A percentile compares a stretch with the other conserved stretches of the same genome.
Conservation (phyloP, 2,797 vertebrate genomes). For the Phylloscopus collybita region DNA sequence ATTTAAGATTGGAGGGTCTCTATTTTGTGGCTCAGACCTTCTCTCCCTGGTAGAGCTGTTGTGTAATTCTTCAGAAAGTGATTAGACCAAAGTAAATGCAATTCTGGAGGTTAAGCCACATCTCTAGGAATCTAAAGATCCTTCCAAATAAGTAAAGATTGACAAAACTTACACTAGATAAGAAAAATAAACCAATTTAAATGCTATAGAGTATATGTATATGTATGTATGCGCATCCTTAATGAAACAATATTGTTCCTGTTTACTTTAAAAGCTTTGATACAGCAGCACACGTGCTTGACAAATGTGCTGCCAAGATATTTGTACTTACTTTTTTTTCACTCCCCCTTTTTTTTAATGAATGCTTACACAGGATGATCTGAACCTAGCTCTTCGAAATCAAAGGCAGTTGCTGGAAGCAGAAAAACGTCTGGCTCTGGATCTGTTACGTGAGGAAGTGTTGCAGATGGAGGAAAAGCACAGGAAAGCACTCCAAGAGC, state of each 20-base stretch:
- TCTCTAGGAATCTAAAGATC: neutral
- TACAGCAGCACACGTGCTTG: neutral
- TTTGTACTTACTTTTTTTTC: neutral
- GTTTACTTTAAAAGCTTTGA: neutral
- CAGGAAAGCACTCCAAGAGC: conserved; percentile 76
- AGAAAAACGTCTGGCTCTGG: conserved; percentile 62
- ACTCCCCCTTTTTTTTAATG: neutral
- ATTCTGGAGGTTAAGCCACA: neutral
- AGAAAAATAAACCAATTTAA: neutral
- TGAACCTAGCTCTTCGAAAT: conserved; percentile 52
- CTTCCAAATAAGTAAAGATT: neutral
- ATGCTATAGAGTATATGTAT: accelerated
- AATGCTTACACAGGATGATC: conserved; percentile 46
- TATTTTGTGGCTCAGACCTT: neutral
- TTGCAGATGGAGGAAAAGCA: conserved; percentile 84
- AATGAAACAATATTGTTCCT: neutral
- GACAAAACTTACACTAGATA: neutral
- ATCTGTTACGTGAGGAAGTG: conserved; percentile 74
- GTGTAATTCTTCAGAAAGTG: neutral
- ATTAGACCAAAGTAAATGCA: neutral
- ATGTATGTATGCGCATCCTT: neutral
- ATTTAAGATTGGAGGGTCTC: neutral
- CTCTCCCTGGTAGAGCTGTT: neutral
- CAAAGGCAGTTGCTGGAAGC: conserved; percentile 70
- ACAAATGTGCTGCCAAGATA: neutral